Percentiles rank a stretch among this genome's conserved stretches.
These are phyloP conservation scores for Pleuronectes platessa DNA, from an alignment of 2,113 vertebrate species.

Conservation along the genomic window DNA sequence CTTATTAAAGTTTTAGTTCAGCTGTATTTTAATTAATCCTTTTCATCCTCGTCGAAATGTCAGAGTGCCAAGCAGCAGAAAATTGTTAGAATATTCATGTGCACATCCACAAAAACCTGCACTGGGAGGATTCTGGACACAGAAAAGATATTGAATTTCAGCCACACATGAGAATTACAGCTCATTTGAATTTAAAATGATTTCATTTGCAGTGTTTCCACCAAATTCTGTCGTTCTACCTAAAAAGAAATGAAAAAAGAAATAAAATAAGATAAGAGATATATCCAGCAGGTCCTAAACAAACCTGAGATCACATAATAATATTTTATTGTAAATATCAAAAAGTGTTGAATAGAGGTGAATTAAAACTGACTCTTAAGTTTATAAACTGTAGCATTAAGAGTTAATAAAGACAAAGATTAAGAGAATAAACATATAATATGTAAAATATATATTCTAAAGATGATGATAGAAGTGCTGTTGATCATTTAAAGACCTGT, in stretches of 20 bases:
- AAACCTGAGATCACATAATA: too few relatives aligned
- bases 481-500: too few relatives aligned
- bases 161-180: neutral
- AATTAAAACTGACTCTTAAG: neutral
- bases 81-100: neutral
- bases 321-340: neutral
- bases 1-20: neutral
- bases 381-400: neutral
- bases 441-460: neutral
- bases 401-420: neutral
- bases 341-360: too few relatives aligned
- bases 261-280: too few relatives aligned
- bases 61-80: neutral
- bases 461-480: too few relatives aligned
- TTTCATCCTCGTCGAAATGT: neutral
- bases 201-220: too few relatives aligned
- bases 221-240: too few relatives aligned
- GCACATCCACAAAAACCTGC: too few relatives aligned
- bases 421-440: neutral
- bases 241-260: too few relatives aligned
- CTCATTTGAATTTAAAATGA: neutral
- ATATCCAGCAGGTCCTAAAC: too few relatives aligned
- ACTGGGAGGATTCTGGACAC: too few relatives aligned
- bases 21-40: conserved; percentile 14
- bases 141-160: neutral